Evolutionary conservation across 1,140 invertebrate species (phyloP).

Genomic region (Lepidostoma basale): DNA sequence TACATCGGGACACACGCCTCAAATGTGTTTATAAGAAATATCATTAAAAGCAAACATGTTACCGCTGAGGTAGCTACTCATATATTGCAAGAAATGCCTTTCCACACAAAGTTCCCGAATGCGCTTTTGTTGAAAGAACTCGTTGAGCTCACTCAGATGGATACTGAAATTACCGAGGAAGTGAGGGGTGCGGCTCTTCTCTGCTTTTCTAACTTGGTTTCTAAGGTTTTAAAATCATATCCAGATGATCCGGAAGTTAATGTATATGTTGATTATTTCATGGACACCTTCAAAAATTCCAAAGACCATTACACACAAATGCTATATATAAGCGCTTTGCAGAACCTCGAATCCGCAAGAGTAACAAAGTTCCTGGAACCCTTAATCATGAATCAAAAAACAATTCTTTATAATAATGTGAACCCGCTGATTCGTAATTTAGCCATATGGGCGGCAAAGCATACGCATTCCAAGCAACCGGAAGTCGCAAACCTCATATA

Average conservation of each 20-base stretch:
- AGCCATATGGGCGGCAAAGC: conserved; percentile 49
- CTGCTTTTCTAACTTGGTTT: conserved; percentile 52
- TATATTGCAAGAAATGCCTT: conserved; percentile 52
- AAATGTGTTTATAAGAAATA: conserved; percentile 50
- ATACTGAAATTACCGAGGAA: conserved; percentile 26
- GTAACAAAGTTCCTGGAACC: conserved; percentile 45
- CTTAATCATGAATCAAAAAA: conserved; percentile 31
- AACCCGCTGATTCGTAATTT: conserved; percentile 48
- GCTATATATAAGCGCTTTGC: conserved; percentile 45
- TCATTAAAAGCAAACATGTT: conserved; percentile 49
- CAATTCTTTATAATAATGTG: conserved; percentile 39
- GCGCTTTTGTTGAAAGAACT: conserved; percentile 51
- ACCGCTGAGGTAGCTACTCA: conserved; percentile 44
- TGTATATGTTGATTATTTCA: conserved; percentile 36
- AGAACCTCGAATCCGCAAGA: conserved; percentile 45
- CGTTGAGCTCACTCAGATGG: conserved; percentile 48
- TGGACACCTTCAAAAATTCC: conserved; percentile 44
- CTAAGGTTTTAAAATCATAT: conserved; percentile 48
- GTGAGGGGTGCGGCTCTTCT: conserved; percentile 51
- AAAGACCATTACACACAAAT: conserved; percentile 38
- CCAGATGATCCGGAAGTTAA: conserved; percentile 28
- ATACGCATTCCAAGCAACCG: conserved; percentile 44
- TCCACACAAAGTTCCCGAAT: conserved; percentile 50
- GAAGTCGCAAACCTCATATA: conserved; percentile 49
- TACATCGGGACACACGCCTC: conserved; percentile 54